Base-by-base conservation (phyloP, 2,888 invertebrate species). In the Papilio elwesi region DNA sequence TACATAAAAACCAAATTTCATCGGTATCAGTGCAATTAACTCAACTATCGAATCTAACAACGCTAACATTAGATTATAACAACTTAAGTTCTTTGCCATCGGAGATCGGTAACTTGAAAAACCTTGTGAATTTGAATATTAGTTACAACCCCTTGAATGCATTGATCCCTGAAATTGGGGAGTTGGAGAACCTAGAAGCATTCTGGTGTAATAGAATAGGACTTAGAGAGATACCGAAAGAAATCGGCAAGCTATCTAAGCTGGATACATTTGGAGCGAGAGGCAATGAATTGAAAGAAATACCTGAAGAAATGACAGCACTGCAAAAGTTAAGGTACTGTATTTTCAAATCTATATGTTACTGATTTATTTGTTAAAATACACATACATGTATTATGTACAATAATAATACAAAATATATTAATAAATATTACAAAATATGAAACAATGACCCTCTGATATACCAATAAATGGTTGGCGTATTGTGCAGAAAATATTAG, bases 251-350 rank as follows among this genome's bases (percentile, higher is more conserved):
- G 79, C 92, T 96, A 74, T 86, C 89, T 52, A 94, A 94, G 73
- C 84, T 96, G 51, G 95, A 96, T 78, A 96, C 96, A 7, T 94
- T 96, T 79, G 96, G 96, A 15, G 95, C 95, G 0, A 92, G 96
- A 57, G 95, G 95, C 62, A 96, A 96, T 90, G 90, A 92, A 76
- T 87, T 96, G 3, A 86, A 83, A 78, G 85, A 86, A 13, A 85
- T 96, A 75, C 96, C 96, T 6, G 91, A 94, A 65, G 94, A 94
- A 72, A 91, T 96, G 80, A 95, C 95, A 36, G 90, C 89, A 48
- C 87, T 96, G 64, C 76, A 85, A 7, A 95, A 94, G 78, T 83
- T 96, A 74, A 94, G 94, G 95, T 95, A 84, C 59, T 15, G n/a
- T 12, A 26, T 59, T 12, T 51, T 66, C 26, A 59, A 38, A 36